Conservation (phyloP, 1,140 invertebrate genomes). For the Cydia amplana region DNA sequence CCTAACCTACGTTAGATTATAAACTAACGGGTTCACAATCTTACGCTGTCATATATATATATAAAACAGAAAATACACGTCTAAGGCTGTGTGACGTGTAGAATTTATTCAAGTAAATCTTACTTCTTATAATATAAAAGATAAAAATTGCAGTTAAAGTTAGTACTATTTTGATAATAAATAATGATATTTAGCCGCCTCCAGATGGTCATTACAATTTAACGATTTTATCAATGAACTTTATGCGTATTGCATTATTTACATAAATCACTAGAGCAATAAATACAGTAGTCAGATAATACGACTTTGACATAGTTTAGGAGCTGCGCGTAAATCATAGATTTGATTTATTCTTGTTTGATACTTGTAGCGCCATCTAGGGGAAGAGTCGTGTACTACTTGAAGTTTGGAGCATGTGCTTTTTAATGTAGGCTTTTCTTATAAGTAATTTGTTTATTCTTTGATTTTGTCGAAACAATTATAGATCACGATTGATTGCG, state of each 20-base stretch:
- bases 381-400: slow-evolving; percentile 34
- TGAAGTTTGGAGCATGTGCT: background rate
- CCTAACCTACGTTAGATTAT: no score
- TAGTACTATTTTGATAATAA: slow-evolving; percentile 5
- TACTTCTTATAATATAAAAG: background rate
- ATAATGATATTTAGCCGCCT: background rate
- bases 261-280: slow-evolving; percentile 56
- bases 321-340: slow-evolving; percentile 30
- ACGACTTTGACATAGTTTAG: slow-evolving; percentile 66
- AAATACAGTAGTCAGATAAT: slow-evolving; percentile 60
- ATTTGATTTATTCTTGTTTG: slow-evolving; percentile 35
- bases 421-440: no score
- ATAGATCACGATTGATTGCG: no score
- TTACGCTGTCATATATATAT: no score
- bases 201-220: slow-evolving; percentile 24
- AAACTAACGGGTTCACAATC: no score
- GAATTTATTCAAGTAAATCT: background rate
- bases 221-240: slow-evolving; percentile 41
- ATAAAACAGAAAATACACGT: no score
- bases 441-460: no score
- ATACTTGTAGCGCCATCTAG: slow-evolving; percentile 59
- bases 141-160: background rate
- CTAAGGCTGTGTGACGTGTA: background rate
- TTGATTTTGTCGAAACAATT: no score
- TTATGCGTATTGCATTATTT: slow-evolving; percentile 43